A percentile compares a stretch with the other conserved stretches of the same genome.
phyloP scores from a whole-genome alignment of 2,113 vertebrate genomes.

The Terrapene triunguis region DNA sequence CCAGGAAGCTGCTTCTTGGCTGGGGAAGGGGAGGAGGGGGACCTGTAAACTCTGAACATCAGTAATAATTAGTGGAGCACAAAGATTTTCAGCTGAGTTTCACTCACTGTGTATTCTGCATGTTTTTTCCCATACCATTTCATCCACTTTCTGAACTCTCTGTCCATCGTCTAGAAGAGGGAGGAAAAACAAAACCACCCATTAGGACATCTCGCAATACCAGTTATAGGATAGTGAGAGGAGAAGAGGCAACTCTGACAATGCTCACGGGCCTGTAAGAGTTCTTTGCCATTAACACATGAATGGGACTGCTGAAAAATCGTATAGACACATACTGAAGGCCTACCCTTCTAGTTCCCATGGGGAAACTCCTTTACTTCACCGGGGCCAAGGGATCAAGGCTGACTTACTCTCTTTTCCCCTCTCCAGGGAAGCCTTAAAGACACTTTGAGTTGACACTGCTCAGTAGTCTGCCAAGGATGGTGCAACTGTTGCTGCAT shows the following conservation, averaged over 20 bases:
- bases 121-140: slow-evolving; percentile 99
- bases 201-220: neutral
- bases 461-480: neutral
- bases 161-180: slow-evolving; percentile 92
- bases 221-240: neutral
- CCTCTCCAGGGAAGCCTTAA: neutral
- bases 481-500: neutral
- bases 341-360: neutral
- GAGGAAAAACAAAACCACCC: neutral
- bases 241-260: neutral
- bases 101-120: slow-evolving; percentile 98
- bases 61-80: neutral
- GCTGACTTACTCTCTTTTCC: neutral
- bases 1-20: slow-evolving; percentile 5
- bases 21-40: neutral
- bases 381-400: neutral
- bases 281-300: neutral
- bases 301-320: neutral
- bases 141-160: slow-evolving; percentile 99
- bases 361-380: neutral
- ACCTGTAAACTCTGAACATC: neutral
- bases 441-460: neutral
- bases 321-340: neutral
- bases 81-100: slow-evolving; percentile 29
- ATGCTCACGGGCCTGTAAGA: fast-evolving